Evolutionary conservation across 1,140 invertebrate genomes (phyloP), one percentile per base, ranked within the genome.

Genomic region (Yoshiicerus persimilis): DNA sequence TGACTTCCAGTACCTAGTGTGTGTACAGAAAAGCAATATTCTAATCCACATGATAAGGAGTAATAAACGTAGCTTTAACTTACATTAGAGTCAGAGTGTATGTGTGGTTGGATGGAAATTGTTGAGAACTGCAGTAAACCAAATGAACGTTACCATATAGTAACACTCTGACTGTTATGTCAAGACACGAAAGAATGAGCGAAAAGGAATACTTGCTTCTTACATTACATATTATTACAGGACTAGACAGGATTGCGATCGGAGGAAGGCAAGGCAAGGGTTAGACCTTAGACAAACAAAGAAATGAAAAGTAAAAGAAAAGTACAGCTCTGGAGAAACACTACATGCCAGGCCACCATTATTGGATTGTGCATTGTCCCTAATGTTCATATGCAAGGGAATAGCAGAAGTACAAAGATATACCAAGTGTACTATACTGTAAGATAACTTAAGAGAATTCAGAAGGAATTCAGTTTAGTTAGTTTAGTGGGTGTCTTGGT

Each of bases 1-100:
- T 47, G 41, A 16, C 41, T 10, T 47, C 11, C 25, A 23, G 62
- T 66, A 66, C n/a, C 9, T 66, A 3, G 8, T 36, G 5, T n/a
- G 4, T 13, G 13, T n/a, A 20, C 20, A 36, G 32, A 16, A 34
- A 38, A 80, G 32, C 32, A 77, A 80, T 80, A 80, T 80, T 80
- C 32, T 38, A 80, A 80, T 80, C 75, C 75, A 80, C 75, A 80
- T 80, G 75, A 30, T 80, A 80, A 80, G n/a, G 75, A 36, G 32
- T 10, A 38, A 80, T 34, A 80, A 80, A 80, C 75, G 32, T 36
- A 23, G 75, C 75, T 36, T 80, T 80, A 36, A 36, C 32, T 80
- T 80, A 80, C 32, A 32, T 80, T 80, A 80, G 75, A 80, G 75
- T 80, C 30, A 80, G 30, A 20, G 47, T 56, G 20, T 80, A 36